Conservation (phyloP, 2,797 vertebrate species). For the Halcyon leucocephala region DNA sequence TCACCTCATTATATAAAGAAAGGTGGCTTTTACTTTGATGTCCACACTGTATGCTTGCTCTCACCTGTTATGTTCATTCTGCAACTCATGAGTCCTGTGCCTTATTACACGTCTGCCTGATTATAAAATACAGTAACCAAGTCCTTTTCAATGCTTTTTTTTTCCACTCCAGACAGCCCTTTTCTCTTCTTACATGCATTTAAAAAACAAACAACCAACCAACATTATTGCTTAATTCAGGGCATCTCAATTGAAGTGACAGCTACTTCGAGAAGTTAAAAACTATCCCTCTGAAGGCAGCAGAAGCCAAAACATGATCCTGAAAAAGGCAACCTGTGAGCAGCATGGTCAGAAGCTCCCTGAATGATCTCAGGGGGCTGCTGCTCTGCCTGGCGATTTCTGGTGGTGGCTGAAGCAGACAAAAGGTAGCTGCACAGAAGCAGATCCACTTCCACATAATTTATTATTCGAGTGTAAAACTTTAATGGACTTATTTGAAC, state of each 20-base stretch:
- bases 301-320: not conserved
- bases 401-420: not conserved
- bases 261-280: not conserved
- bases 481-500: constrained; percentile 7
- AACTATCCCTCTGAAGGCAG: not conserved
- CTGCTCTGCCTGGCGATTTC: not conserved
- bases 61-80: not conserved
- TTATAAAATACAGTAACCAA: not conserved
- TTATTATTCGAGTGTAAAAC: constrained; percentile 3
- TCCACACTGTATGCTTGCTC: not conserved
- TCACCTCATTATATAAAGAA: not conserved
- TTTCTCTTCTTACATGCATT: not conserved
- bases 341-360: not conserved
- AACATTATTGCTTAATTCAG: not conserved
- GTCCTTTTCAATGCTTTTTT: not conserved
- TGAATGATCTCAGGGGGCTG: not conserved
- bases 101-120: not conserved
- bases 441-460: not conserved
- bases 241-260: not conserved
- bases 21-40: not conserved
- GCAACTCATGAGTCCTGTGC: not conserved
- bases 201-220: too few relatives aligned
- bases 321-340: not conserved
- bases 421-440: not conserved
- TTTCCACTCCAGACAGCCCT: not conserved